Evolutionary conservation across 2,113 vertebrate genomes (phyloP).

Genomic region (Herpetotheres cachinnans): DNA sequence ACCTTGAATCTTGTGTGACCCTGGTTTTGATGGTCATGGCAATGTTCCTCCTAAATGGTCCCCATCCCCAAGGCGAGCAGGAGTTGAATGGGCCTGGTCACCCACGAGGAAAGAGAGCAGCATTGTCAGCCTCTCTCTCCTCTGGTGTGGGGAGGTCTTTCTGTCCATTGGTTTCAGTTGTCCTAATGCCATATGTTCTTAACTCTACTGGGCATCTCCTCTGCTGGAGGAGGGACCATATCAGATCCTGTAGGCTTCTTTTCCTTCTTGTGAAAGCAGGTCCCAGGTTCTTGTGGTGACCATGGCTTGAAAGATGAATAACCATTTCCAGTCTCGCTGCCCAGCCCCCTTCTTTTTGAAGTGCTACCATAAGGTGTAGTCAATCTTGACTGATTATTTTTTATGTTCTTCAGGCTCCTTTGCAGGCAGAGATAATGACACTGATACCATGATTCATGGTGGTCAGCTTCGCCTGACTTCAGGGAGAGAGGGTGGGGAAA

Average conservation of each 20-base stretch:
- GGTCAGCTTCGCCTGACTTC: not conserved
- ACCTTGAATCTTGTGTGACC: not conserved
- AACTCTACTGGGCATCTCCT: not conserved
- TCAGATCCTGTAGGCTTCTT: not conserved
- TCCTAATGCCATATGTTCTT: not conserved
- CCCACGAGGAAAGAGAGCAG: not conserved
- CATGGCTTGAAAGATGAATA: not conserved
- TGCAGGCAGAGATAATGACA: not conserved
- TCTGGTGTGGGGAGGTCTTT: not conserved
- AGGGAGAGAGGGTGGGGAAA: not conserved
- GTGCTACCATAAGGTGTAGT: not conserved
- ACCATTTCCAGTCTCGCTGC: not conserved
- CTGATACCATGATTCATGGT: not conserved
- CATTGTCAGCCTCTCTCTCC: accelerated
- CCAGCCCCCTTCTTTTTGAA: not conserved
- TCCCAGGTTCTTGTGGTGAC: not conserved
- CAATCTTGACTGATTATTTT: not conserved
- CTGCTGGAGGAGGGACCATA: accelerated
- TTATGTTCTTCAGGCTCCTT: not conserved
- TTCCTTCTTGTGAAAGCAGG: not conserved
- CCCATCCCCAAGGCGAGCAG: not conserved
- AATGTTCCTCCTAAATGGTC: not conserved
- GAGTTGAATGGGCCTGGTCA: not conserved
- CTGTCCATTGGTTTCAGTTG: not conserved
- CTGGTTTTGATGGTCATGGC: not conserved